Base-by-base conservation (phyloP, 2,113 vertebrate species). In the Cynopterus brachyotis region DNA sequence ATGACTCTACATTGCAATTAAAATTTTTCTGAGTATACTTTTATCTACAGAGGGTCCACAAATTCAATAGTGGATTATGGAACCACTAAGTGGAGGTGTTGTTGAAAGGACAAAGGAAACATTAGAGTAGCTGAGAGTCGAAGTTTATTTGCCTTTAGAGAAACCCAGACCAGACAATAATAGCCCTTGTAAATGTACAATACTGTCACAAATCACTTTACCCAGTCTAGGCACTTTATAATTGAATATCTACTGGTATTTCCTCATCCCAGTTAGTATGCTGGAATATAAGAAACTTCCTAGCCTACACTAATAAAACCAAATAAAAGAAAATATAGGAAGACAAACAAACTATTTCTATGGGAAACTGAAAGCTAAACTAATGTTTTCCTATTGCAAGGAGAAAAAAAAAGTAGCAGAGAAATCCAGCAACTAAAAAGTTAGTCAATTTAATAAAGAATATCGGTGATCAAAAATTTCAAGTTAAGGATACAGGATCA, bases 371-470 rank as follows among this genome's bases (percentile, higher is more conserved):
- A 82, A 93, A 84, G 76, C 20, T 95, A 22, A 80, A 88, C 9
- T 89, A 17, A 32, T 47, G 10, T 42, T 78, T 81, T 24, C n/a
- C 45, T 91, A 35, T 40, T 91, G 47, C 12, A 81, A 62, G 17
- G 13, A 89, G 79, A 17, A 50, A 70, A 73, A 73, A 83, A 66
- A 42, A 53, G 40, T n/a, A 47, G 42, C 4, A 72, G 28, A 82
- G 35, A 94, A 83, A 91, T 69, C 40, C 3, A 90, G 53, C 81
- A 85, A 87, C 62, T 95, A 69, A 89, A 88, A 90, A 87, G 55
- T 84, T 82, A 20, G 5, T 59, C 53, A 95, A 53, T 40, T 87
- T 70, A 60, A 81, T 81, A 94, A 96, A 94, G 17, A 22, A 30
- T 47, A 60, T 30, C 35, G 4, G 47, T 35, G 45, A 64, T 35